Percentiles rank a stretch among this genome's conserved stretches.
These are phyloP conservation scores for Pseudobourletiella spinata DNA, from an alignment of 1,140 invertebrate species.

Conservation along the genomic window DNA sequence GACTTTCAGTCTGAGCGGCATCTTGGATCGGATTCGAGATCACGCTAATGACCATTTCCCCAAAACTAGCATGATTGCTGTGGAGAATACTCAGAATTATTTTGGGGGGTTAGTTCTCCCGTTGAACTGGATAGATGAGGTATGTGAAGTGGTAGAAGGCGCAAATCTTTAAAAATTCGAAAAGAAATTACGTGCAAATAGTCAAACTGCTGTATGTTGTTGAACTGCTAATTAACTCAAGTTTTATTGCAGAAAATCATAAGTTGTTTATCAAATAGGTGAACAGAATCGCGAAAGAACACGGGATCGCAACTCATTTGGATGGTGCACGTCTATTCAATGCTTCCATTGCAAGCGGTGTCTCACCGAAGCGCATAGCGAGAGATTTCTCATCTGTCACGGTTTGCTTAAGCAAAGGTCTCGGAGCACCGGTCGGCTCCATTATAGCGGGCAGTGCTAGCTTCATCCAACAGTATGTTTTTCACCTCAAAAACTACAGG, in stretches of 20 bases:
- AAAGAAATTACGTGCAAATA: too few relatives aligned
- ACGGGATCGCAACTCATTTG: conserved; percentile 68
- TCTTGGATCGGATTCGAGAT: conserved; percentile 55
- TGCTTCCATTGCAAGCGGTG: conserved; percentile 57
- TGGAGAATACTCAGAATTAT: conserved; percentile 89
- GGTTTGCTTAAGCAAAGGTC: conserved; percentile 76
- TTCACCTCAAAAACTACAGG: too few relatives aligned
- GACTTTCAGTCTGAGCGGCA: conserved; percentile 66
- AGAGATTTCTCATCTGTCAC: conserved; percentile 66
- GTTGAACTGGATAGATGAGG: conserved; percentile 64
- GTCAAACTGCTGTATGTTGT: too few relatives aligned
- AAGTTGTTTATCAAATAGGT: too few relatives aligned
- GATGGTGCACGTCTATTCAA: conserved; percentile 92
- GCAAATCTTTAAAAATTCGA: too few relatives aligned
- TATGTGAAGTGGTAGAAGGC: too few relatives aligned
- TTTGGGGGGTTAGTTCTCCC: conserved; percentile 78
- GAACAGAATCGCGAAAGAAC: conserved; percentile 51
- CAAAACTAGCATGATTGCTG: conserved; percentile 63
- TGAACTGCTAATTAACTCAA: too few relatives aligned
- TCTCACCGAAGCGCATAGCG: conserved; percentile 54
- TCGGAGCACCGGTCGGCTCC: conserved; percentile 81
- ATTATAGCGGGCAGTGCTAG: conserved; percentile 64
- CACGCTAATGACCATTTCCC: conserved; percentile 63
- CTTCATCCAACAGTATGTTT: too few relatives aligned
- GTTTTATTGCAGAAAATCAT: too few relatives aligned